These are phyloP conservation scores for Colossoma macropomum DNA, from an alignment of 2,113 vertebrate species.

Conservation along the genomic window DNA sequence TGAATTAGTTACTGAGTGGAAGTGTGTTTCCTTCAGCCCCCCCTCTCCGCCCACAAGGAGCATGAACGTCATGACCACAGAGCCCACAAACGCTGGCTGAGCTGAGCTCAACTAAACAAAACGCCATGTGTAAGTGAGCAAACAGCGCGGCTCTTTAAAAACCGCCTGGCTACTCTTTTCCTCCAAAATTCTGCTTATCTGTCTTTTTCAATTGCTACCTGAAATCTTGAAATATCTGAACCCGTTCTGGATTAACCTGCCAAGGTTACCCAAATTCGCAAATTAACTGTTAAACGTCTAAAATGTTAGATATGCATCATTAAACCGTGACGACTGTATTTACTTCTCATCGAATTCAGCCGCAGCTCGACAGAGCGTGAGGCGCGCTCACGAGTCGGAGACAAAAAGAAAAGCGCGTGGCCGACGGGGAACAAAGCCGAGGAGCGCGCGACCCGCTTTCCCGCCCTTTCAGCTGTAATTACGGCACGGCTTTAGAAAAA, in stretches of 20 bases:
- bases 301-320: background rate
- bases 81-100: background rate
- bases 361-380: background rate
- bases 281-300: background rate
- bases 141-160: background rate
- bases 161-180: no score
- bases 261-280: background rate
- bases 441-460: slow-evolving; percentile 24
- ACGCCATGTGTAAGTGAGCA: background rate
- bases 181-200: no score
- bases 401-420: slow-evolving; percentile 49
- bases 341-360: background rate
- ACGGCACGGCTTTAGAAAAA: background rate
- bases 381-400: slow-evolving; percentile 33
- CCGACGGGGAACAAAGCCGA: slow-evolving; percentile 32
- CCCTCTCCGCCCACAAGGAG: slow-evolving; percentile 9
- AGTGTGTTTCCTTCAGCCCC: slow-evolving; percentile 6
- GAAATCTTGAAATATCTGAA: background rate
- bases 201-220: background rate
- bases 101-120: background rate
- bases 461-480: slow-evolving; percentile 13
- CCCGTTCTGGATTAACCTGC: no score
- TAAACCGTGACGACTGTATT: background rate
- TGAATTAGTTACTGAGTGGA: slow-evolving; percentile 3
- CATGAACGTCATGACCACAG: background rate